These are phyloP conservation scores for Planiliza haematocheilus DNA, from an alignment of 2,113 vertebrate genomes.

Conservation along the genomic window DNA sequence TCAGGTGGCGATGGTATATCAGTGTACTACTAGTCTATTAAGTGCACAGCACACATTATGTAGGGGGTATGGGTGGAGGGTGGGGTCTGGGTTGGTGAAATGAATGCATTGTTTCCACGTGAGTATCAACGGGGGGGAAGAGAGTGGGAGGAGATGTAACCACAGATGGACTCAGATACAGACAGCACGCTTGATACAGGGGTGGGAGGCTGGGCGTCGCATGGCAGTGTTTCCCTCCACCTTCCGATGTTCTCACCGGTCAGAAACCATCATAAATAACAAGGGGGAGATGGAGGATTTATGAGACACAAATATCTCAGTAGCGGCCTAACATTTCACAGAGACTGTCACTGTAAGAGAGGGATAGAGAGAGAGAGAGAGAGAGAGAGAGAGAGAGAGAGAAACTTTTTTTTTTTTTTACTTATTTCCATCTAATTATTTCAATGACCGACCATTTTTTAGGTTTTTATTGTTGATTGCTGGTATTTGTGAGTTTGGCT, in stretches of 20 bases:
- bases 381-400: background rate
- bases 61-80: too few species aligned
- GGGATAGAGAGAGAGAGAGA: background rate
- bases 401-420: background rate
- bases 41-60: too few species aligned
- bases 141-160: conserved; percentile 12
- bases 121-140: background rate
- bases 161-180: conserved; percentile 11
- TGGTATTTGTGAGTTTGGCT: background rate
- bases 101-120: too few species aligned
- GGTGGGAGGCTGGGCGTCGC: background rate
- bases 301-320: conserved; percentile 65
- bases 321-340: conserved; percentile 59
- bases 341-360: conserved; percentile 42
- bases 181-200: background rate
- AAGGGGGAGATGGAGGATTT: conserved; percentile 58
- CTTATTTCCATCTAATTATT: background rate
- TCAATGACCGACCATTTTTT: too few species aligned
- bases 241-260: background rate
- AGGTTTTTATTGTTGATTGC: conserved; percentile 2
- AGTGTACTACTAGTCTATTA: too few species aligned
- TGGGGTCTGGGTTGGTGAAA: too few species aligned
- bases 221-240: conserved; percentile 13
- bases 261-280: conserved; percentile 52
- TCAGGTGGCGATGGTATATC: too few species aligned